Percentiles rank a stretch among this genome's conserved stretches.
These are phyloP conservation scores for Pogonus chalceus DNA, from an alignment of 1,140 invertebrate genomes.

Conservation along the genomic window DNA sequence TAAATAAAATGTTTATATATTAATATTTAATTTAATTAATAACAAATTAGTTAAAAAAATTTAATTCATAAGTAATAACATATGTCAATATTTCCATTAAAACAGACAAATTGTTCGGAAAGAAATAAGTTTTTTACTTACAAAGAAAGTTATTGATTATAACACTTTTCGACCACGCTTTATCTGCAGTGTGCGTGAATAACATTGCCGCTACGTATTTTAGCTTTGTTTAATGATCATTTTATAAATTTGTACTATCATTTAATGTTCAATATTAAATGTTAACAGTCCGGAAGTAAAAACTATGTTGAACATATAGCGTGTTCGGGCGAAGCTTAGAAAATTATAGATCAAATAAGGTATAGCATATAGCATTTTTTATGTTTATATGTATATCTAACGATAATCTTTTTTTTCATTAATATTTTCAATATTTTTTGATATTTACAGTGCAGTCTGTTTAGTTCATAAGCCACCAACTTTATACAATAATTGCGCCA, in stretches of 20 bases:
- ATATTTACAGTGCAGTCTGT: constrained; percentile 8
- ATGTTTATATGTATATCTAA: neutral
- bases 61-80: too few relatives aligned
- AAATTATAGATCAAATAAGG: too few relatives aligned
- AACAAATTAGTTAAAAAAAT: too few relatives aligned
- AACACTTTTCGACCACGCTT: neutral
- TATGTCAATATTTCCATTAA: too few relatives aligned
- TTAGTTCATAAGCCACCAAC: constrained; percentile 3
- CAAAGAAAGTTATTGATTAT: too few relatives aligned
- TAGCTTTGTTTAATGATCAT: neutral
- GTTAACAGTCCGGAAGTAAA: neutral
- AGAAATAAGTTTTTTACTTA: too few relatives aligned
- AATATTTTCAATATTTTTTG: constrained; percentile 15
- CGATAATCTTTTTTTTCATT: constrained; percentile 12
- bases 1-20: too few relatives aligned
- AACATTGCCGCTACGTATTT: neutral
- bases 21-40: too few relatives aligned
- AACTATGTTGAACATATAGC: too few relatives aligned
- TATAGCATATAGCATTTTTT: neutral
- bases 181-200: neutral
- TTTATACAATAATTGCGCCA: neutral
- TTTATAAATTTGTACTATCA: neutral
- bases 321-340: too few relatives aligned
- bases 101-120: too few relatives aligned
- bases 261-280: neutral